Percentiles rank a stretch among this genome's conserved stretches.
Evolutionary conservation across 2,888 invertebrate genomes (phyloP).

Genomic region (Ecliptopera silaceata): DNA sequence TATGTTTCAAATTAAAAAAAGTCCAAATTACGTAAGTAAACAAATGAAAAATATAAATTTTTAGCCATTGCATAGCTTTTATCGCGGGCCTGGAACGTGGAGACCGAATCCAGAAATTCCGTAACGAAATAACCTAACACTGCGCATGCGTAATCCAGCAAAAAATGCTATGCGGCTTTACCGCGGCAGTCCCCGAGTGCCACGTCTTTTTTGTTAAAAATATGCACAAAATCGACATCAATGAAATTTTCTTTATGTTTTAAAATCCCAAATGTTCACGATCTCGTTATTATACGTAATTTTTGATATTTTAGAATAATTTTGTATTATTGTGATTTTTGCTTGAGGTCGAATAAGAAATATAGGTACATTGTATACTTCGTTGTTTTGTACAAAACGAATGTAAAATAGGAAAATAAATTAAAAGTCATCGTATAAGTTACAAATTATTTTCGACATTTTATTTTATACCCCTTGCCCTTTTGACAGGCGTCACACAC

Average conservation of each 20-base stretch:
- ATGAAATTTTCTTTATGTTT: conserved; percentile 20
- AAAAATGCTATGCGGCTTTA: too few relatives aligned
- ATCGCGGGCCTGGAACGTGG: too few relatives aligned
- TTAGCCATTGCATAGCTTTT: too few relatives aligned
- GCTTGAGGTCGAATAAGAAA: conserved; percentile 61
- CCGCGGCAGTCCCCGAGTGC: too few relatives aligned
- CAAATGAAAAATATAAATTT: too few relatives aligned
- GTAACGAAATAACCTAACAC: too few relatives aligned
- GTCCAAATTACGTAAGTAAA: too few relatives aligned
- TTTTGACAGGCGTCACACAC: too few relatives aligned
- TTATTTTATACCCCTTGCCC: conserved; percentile 54
- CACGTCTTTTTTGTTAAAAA: background rate
- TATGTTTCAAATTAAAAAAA: too few relatives aligned
- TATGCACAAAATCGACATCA: conserved; percentile 6
- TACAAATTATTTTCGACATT: conserved; percentile 63
- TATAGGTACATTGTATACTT: conserved; percentile 63
- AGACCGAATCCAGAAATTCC: too few relatives aligned
- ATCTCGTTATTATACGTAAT: conserved; percentile 76
- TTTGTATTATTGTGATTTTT: conserved; percentile 55
- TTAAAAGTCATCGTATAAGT: conserved; percentile 82
- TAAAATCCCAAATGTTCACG: conserved; percentile 53
- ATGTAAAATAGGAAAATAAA: conserved; percentile 78
- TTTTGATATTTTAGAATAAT: conserved; percentile 56
- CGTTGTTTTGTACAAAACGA: conserved; percentile 78
- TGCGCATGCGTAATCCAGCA: too few relatives aligned